phyloP scores from a whole-genome alignment of 2,888 invertebrate genomes.

The Thecocarcelia acutangulata region DNA sequence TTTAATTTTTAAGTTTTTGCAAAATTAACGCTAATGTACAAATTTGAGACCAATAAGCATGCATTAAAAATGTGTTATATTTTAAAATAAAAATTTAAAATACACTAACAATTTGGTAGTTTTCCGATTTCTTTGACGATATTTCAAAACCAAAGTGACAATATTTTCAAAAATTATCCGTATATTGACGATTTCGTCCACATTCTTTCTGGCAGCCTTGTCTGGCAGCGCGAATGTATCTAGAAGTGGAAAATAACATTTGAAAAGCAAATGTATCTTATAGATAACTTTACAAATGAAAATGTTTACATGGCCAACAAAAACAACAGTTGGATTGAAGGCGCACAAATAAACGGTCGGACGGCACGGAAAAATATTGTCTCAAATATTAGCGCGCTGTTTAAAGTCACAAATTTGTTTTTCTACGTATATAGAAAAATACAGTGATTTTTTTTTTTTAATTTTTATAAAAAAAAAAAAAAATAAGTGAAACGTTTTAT shows the following conservation, averaged over 20 bases:
- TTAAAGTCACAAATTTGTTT: constrained; percentile 28
- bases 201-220: no score
- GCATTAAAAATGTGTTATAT: no score
- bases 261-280: constrained; percentile 47
- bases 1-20: no score
- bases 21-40: no score
- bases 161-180: no score
- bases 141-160: no score
- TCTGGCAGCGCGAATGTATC: neutral
- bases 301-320: constrained; percentile 28
- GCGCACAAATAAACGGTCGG: constrained; percentile 52
- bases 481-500: constrained; percentile 21
- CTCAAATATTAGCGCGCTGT: constrained; percentile 22
- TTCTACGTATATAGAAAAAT: constrained; percentile 19
- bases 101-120: no score
- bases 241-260: neutral
- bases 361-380: constrained; percentile 19
- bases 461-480: neutral
- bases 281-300: constrained; percentile 31
- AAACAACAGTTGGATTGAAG: constrained; percentile 64
- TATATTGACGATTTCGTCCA: no score
- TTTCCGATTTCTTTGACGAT: no score
- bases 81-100: no score
- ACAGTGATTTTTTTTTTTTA: constrained; percentile 11
- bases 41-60: no score